Conservation (phyloP, 2,113 vertebrate genomes). For the Phaethornis superciliosus region DNA sequence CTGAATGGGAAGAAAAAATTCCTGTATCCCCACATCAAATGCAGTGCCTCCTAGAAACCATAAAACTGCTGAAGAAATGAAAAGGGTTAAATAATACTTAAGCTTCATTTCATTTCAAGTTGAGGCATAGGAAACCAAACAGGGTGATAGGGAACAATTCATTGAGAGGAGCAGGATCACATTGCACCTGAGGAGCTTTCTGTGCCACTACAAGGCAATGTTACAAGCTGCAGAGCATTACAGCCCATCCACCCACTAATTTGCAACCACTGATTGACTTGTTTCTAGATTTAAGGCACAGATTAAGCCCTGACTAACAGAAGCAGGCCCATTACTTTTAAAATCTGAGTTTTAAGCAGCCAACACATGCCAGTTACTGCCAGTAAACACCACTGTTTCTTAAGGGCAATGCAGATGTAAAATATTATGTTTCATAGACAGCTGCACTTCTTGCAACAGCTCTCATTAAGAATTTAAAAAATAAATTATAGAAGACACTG, state of each 20-base stretch:
- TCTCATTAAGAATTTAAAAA: constrained; percentile 11
- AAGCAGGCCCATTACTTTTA: background rate
- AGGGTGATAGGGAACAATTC: background rate
- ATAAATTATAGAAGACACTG: background rate
- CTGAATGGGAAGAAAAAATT: background rate
- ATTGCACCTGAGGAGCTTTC: background rate
- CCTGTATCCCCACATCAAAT: constrained; percentile 46
- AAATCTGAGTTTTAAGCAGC: background rate
- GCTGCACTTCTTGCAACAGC: background rate
- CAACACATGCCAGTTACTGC: background rate
- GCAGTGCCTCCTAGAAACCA: constrained; percentile 27
- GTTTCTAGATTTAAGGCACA: background rate
- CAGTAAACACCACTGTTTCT: background rate
- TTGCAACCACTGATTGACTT: background rate
- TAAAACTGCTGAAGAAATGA: constrained; percentile 9
- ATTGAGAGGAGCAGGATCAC: background rate
- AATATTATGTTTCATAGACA: background rate
- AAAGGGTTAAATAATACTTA: background rate
- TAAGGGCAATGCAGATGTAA: background rate
- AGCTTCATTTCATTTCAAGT: constrained; percentile 14
- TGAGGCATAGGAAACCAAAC: background rate
- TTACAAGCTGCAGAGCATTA: background rate
- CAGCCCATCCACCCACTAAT: background rate
- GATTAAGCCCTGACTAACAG: background rate
- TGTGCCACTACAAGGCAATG: background rate